Evolutionary conservation across 2,797 vertebrate genomes (phyloP).

Genomic region (Acestrorhynchus altus): DNA sequence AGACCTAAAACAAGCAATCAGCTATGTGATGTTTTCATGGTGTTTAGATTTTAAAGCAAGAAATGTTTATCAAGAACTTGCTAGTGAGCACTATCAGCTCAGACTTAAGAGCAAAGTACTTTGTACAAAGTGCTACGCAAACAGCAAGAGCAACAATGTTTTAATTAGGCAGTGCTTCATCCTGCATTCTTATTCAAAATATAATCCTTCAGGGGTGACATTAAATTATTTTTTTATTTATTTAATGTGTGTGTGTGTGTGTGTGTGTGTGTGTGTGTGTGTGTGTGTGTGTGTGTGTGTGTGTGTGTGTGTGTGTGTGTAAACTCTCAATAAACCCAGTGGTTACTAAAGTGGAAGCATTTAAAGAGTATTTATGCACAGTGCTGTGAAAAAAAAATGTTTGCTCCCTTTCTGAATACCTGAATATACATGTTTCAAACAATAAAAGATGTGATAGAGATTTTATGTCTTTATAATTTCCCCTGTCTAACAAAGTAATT

Average conservation of each 20-base stretch:
- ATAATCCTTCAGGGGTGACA: constrained; percentile 40
- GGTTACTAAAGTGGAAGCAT: neutral
- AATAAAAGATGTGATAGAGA: no score
- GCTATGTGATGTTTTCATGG: constrained; percentile 1
- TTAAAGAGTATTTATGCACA: neutral
- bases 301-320: constrained; percentile 36
- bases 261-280: constrained; percentile 31
- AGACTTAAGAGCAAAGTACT: constrained; percentile 23
- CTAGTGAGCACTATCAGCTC: neutral
- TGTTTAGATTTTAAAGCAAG: neutral
- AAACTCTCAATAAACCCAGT: neutral
- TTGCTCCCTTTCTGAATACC: no score
- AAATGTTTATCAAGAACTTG: neutral
- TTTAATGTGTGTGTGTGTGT: constrained; percentile 20
- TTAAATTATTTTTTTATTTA: constrained; percentile 48
- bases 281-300: constrained; percentile 20
- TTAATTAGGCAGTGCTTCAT: constrained; percentile 45
- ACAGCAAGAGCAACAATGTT: constrained; percentile 34
- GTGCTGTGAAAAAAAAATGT: no score
- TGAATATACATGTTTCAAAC: no score
- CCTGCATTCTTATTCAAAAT: constrained; percentile 36
- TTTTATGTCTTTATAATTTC: no score
- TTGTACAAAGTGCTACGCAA: constrained; percentile 28
- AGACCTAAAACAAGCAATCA: neutral
- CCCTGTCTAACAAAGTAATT: no score